These are phyloP conservation scores for Glyptemys insculpta DNA, from an alignment of 2,797 vertebrate species.

Conservation along the genomic window DNA sequence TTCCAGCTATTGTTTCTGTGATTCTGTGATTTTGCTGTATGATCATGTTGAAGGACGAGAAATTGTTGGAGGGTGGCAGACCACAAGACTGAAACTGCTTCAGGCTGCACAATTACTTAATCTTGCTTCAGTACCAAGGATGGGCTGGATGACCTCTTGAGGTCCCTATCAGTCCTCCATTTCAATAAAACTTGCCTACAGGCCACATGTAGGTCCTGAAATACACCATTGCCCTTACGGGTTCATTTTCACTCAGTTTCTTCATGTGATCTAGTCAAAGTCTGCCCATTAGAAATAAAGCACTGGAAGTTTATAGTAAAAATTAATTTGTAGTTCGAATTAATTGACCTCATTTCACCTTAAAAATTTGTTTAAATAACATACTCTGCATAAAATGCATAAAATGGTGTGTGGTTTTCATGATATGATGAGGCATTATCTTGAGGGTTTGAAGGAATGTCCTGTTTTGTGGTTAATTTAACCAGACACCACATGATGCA, in stretches of 20 bases:
- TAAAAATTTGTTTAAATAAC: fast-evolving
- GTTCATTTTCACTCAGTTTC: background rate
- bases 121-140: background rate
- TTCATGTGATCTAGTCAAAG: background rate
- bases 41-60: background rate
- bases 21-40: background rate
- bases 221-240: background rate
- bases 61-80: background rate
- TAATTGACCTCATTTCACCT: background rate
- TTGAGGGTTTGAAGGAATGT: background rate
- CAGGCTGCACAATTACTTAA: background rate
- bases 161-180: background rate
- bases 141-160: background rate
- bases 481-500: background rate
- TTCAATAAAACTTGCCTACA: background rate
- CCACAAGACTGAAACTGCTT: background rate
- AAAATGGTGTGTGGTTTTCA: background rate
- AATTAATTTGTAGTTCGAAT: background rate
- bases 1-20: background rate
- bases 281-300: background rate
- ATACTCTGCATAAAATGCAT: background rate
- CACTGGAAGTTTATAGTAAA: background rate
- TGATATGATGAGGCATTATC: background rate
- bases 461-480: background rate
- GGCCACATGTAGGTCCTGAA: fast-evolving